These are phyloP conservation scores for Apamea epomidion DNA, from an alignment of 2,888 invertebrate genomes.

Conservation along the genomic window DNA sequence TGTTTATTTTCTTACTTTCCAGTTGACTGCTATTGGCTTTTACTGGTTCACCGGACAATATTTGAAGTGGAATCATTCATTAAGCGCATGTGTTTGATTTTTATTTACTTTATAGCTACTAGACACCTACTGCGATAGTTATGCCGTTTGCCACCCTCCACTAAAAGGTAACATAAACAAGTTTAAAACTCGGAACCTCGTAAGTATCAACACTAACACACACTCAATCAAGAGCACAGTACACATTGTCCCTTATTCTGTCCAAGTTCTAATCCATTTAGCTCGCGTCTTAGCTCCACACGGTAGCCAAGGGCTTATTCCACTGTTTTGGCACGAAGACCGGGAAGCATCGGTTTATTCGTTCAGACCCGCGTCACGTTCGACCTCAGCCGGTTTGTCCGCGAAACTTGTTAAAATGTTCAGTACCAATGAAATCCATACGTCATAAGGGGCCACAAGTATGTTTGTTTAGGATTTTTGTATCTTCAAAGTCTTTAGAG, in stretches of 20 bases:
- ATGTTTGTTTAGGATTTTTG: constrained; percentile 71
- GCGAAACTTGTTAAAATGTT: constrained; percentile 52
- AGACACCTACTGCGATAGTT: neutral
- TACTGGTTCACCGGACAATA: constrained; percentile 13
- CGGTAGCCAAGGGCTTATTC: constrained; percentile 51
- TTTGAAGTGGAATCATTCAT: constrained; percentile 1
- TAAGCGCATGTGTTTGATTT: neutral
- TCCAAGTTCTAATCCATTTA: constrained; percentile 60
- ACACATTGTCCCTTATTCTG: constrained; percentile 47
- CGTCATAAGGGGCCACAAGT: constrained; percentile 65
- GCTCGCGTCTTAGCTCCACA: constrained; percentile 26
- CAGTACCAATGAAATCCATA: constrained; percentile 64
- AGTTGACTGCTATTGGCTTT: neutral
- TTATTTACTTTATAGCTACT: neutral
- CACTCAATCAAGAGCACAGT: constrained; percentile 36
- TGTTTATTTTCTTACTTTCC: constrained; percentile 24
- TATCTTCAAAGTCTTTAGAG: constrained; percentile 42
- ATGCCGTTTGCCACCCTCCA: neutral
- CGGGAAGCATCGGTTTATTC: constrained; percentile 32
- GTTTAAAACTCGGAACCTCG: constrained; percentile 20
- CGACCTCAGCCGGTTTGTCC: constrained; percentile 51
- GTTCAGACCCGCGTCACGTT: constrained; percentile 62
- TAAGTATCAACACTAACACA: constrained; percentile 38
- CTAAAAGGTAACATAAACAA: constrained; percentile 3
- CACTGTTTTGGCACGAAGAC: constrained; percentile 43